Percentiles rank a stretch among this genome's conserved stretches.
Conservation (phyloP, 2,113 vertebrate species). For the Dicaeum eximium region DNA sequence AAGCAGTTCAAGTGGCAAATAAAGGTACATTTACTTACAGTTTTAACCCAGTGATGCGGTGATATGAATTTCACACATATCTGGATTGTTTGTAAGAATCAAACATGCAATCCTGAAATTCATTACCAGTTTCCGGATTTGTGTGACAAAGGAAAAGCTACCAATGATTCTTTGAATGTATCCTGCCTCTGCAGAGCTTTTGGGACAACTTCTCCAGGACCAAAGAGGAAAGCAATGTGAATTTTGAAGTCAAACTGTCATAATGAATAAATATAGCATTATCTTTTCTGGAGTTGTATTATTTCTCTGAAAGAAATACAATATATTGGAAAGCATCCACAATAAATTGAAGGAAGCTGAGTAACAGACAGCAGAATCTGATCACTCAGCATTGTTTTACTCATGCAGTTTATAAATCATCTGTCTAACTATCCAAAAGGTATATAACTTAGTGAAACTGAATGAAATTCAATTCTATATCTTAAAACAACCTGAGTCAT, state of each 20-base stretch:
- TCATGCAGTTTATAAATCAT: not conserved
- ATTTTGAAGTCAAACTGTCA: not conserved
- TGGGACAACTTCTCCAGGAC: not conserved
- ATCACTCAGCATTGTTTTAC: not conserved
- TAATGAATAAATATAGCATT: not conserved
- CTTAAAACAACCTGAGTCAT: not conserved
- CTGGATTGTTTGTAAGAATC: not conserved
- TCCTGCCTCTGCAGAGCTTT: not conserved
- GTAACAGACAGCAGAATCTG: not conserved
- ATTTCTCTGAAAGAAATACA: not conserved
- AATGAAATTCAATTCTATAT: not conserved
- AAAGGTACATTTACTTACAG: not conserved
- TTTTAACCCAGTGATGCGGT: not conserved
- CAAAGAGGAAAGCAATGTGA: not conserved
- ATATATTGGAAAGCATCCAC: not conserved
- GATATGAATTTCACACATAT: not conserved
- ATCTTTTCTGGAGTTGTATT: not conserved
- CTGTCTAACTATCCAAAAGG: not conserved
- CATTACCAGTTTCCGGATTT: not conserved
- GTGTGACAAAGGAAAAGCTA: not conserved
- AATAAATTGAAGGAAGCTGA: not conserved
- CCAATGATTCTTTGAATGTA: not conserved
- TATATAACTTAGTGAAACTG: not conserved
- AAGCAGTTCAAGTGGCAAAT: not conserved
- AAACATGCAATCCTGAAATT: conserved; percentile 12